Conservation (phyloP, 2,888 invertebrate genomes). For the Drosophila anomalata region DNA sequence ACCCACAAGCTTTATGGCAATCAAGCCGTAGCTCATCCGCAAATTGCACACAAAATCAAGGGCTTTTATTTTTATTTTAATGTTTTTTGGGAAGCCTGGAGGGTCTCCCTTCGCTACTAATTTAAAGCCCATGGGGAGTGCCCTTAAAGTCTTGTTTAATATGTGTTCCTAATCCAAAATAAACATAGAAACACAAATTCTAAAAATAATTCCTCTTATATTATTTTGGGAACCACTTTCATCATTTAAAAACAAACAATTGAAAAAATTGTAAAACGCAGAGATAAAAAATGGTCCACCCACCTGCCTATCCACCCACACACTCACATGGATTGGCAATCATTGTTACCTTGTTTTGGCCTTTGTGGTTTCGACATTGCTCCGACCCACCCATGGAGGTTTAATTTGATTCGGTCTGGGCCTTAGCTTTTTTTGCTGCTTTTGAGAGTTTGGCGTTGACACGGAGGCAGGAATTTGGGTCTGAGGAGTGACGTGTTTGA, state of each 20-base stretch:
- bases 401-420: slow-evolving; percentile 18
- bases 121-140: slow-evolving; percentile 21
- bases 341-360: slow-evolving; percentile 37
- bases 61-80: slow-evolving; percentile 7
- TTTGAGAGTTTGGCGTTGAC: slow-evolving; percentile 8
- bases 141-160: neutral
- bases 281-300: slow-evolving; percentile 16
- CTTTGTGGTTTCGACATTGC: slow-evolving; percentile 44
- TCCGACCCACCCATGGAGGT: slow-evolving; percentile 33
- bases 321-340: slow-evolving; percentile 59
- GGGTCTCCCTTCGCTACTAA: neutral
- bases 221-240: slow-evolving; percentile 31
- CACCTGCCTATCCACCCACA: slow-evolving; percentile 44
- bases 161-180: too few species aligned
- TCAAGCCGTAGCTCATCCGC: slow-evolving; percentile 22
- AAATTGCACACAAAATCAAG: slow-evolving; percentile 10
- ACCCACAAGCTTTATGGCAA: slow-evolving; percentile 17
- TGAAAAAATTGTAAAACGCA: slow-evolving; percentile 51
- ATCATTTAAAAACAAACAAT: slow-evolving; percentile 53
- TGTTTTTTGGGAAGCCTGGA: neutral
- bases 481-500: slow-evolving; percentile 46
- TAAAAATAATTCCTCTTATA: slow-evolving; percentile 1
- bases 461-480: slow-evolving; percentile 8
- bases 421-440: neutral
- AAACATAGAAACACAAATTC: neutral